Evolutionary conservation across 2,888 invertebrate genomes (phyloP), one percentile per base, ranked within the genome.

Genomic region (Monochamus alternatus): DNA sequence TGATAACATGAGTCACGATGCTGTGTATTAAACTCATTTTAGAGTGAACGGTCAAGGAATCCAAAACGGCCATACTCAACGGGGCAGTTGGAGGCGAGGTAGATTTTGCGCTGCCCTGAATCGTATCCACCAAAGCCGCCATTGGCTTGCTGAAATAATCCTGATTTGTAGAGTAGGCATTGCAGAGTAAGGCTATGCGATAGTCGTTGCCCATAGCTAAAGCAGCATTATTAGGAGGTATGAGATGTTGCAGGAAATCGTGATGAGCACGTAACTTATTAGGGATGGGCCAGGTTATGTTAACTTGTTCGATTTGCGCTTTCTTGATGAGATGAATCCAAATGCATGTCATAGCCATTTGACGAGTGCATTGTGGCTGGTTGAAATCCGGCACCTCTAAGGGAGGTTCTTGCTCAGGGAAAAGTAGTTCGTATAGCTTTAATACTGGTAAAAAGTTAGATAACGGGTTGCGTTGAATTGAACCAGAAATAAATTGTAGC

Each of bases 311-410:
- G 0, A 94, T 91, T 87, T 97, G 96, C 0, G 98, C 98, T 89
- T 98, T 98, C 87, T 96, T 97, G 83, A 97, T 92, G 76, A 98
- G 91, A 89, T 98, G 98, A 87, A 98, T 96, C 98, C 98, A 98
- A 87, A 98, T 98, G 85, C 97, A 98, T 10, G 97, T 96, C 78
- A 96, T 95, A 0, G 98, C 97, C 95, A 98, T 96, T 87, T 95
- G 95, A 86, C 96, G 94, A 7, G 96, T 96, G 84, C 95, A 96
- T 75, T 95, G 93, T 0, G 97, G 94, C 85, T 95, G 95, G 65
- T 93, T 95, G 81, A 94, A 95, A 88, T 98, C 98, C 0, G 98
- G 98, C 10, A 97, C 94, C 0, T 96, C 94, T 38, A 98, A 87
- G 0, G 97, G 95, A 0, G 97, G 94, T 82, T 98, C 97, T 88